Evolutionary conservation across 2,888 invertebrate species (phyloP).

Genomic region (Lottia gigantea): DNA sequence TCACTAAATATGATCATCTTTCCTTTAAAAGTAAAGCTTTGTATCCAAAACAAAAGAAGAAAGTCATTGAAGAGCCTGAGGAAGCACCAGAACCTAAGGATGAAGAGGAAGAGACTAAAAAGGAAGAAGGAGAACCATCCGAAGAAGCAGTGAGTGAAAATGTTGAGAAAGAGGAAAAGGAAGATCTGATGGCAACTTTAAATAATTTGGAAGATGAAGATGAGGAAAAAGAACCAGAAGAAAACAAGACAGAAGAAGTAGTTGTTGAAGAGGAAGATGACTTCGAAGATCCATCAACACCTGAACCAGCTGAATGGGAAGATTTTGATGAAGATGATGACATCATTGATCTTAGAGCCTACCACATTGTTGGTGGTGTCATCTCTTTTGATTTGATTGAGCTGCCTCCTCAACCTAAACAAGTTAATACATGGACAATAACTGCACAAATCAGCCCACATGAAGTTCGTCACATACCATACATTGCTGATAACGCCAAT

Average conservation of each 20-base stretch:
- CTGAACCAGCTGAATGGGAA: constrained; percentile 64
- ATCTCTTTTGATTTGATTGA: constrained; percentile 63
- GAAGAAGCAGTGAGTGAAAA: constrained; percentile 37
- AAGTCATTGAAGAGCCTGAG: constrained; percentile 29
- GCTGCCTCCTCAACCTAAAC: constrained; percentile 67
- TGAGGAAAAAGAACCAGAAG: constrained; percentile 45
- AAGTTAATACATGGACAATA: constrained; percentile 60
- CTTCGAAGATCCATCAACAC: constrained; percentile 56
- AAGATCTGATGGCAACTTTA: constrained; percentile 47
- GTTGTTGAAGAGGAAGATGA: constrained; percentile 55
- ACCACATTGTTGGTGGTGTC: constrained; percentile 63
- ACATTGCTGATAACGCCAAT: constrained; percentile 51
- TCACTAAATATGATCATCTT: constrained; percentile 65
- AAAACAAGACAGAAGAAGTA: constrained; percentile 47
- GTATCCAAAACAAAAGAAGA: constrained; percentile 53
- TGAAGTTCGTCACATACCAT: constrained; percentile 52
- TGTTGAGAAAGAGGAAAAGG: constrained; percentile 29
- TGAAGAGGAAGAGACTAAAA: constrained; percentile 36
- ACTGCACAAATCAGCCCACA: constrained; percentile 64
- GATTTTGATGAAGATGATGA: constrained; percentile 68
- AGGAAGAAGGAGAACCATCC: constrained; percentile 38
- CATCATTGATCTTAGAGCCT: constrained; percentile 62
- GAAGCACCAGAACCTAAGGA: constrained; percentile 29
- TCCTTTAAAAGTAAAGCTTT: constrained; percentile 58
- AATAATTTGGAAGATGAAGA: constrained; percentile 42